A percentile compares a stretch with the other conserved stretches of the same genome.
These are phyloP conservation scores for Orthonevra nobilis DNA, from an alignment of 2,888 invertebrate genomes.

Conservation along the genomic window DNA sequence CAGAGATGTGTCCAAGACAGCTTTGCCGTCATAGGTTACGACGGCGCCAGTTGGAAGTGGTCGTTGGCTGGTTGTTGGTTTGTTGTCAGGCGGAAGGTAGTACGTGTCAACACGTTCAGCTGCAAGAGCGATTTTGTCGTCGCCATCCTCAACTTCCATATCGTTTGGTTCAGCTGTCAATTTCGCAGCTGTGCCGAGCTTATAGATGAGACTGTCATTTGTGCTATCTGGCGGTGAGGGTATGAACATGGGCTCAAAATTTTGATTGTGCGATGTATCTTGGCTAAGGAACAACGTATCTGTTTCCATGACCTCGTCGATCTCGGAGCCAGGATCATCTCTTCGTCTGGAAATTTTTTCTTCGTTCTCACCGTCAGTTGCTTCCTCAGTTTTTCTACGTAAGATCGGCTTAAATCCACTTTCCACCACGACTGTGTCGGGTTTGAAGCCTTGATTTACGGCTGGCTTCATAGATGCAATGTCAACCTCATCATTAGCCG, in stretches of 20 bases:
- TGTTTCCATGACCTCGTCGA: conserved; percentile 78
- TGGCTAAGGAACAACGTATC: conserved; percentile 78
- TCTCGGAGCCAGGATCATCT: conserved; percentile 78
- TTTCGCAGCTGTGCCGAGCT: conserved; percentile 75
- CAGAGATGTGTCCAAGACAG: conserved; percentile 84
- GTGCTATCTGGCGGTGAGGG: conserved; percentile 87
- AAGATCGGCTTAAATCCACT: conserved; percentile 90
- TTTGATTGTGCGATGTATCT: conserved; percentile 82
- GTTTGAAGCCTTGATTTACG: conserved; percentile 89
- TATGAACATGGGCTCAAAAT: conserved; percentile 90
- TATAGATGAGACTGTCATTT: conserved; percentile 76
- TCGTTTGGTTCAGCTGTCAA: conserved; percentile 80
- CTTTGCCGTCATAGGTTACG: conserved; percentile 89
- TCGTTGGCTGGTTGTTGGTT: conserved; percentile 74
- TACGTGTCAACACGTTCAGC: conserved; percentile 87
- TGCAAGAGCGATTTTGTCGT: conserved; percentile 85
- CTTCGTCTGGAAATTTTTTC: conserved; percentile 77
- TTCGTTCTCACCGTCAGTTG: conserved; percentile 80
- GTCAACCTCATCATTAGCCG: conserved; percentile 73
- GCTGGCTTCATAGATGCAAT: conserved; percentile 82
- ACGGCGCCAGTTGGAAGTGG: conserved; percentile 82
- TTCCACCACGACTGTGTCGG: conserved; percentile 90
- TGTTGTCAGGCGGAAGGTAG: conserved; percentile 86
- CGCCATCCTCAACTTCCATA: conserved; percentile 78
- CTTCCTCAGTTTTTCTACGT: conserved; percentile 78